Base-by-base conservation (phyloP, 2,888 invertebrate genomes). In the Platynereis dumerilii region DNA sequence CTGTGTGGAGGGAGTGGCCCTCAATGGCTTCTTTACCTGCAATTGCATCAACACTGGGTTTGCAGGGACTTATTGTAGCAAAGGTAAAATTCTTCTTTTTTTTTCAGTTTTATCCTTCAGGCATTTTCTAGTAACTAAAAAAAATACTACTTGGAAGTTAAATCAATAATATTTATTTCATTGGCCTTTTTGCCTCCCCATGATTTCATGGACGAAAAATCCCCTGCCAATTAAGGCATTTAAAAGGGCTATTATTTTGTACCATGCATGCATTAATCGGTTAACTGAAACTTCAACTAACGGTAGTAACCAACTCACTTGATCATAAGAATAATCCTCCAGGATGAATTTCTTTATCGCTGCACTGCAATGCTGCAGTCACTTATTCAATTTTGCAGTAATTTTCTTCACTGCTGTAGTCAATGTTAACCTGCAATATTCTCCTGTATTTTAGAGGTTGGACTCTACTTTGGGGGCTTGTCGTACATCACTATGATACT, bases 11-110 rank as follows among this genome's bases (percentile, higher is more conserved):
- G 61, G 52, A 20, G 39, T 24, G 1, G 22, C 54, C 39, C 42
- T 61, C 26, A 29, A 52, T 26, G 61, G 61, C 15, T 54, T 15
- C 26, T 61, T 39, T 26, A 42, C 53, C 10, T 61, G 61, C 39
- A 54, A 61, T 39, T 61, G 61, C 24, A 54, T 54, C 17, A 24
- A 54, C 20, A 61, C 61, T 3, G 61, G 61, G 1, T 61, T 53
- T 53, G 27, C 61, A 1, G 61, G 54, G 1, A 20, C 26, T 5
- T 29, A 39, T 27, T 61, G 61, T 42, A 54, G 54, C 26, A 53
- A 34, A 42, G 61, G 61, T 42, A 60, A 22, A 45, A 42, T 17
- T 12, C 17, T 10, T 17, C 42, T 12, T 17, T 42, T 17, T 42
- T 10, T 42, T 12, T 12, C 10, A 42, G 10, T 12, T 42, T 12